phyloP scores from a whole-genome alignment of 2,888 invertebrate species.

The Galerucella calmariensis region DNA sequence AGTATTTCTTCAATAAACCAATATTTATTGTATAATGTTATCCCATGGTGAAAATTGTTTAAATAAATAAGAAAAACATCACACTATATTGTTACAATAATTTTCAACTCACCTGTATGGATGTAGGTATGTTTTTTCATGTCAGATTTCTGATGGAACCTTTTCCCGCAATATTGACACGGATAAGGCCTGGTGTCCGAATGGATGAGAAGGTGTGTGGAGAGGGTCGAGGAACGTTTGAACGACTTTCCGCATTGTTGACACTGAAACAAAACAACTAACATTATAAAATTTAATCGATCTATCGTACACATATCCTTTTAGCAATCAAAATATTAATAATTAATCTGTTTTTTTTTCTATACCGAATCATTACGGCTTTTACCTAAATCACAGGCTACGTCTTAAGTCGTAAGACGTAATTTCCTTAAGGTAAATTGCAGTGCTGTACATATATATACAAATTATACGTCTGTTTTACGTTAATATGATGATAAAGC shows the following conservation, averaged over 20 bases:
- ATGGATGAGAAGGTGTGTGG: conserved; percentile 97
- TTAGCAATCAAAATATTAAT: neutral
- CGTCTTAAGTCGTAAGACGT: neutral
- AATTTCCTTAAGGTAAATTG: neutral
- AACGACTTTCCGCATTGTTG: conserved; percentile 98
- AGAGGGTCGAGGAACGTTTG: conserved; percentile 95
- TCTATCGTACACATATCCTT: neutral
- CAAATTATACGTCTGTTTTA: neutral
- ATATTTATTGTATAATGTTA: no score
- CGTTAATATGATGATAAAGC: conserved; percentile 4
- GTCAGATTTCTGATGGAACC: conserved; percentile 99
- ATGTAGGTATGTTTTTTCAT: conserved; percentile 99
- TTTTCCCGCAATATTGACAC: conserved; percentile 97
- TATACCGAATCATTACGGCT: neutral
- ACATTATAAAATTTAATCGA: neutral
- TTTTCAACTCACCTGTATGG: conserved; percentile 78
- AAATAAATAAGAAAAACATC: no score
- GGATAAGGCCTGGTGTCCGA: conserved; percentile 97
- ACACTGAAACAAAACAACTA: conserved; percentile 68
- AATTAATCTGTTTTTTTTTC: neutral
- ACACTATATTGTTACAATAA: no score
- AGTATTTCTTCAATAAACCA: no score
- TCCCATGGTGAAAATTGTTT: no score
- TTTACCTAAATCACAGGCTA: neutral
- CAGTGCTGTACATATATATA: neutral